A percentile compares a stretch with the other conserved stretches of the same genome.
Conservation (phyloP, 2,797 vertebrate genomes). For the Protonibea diacanthus region DNA sequence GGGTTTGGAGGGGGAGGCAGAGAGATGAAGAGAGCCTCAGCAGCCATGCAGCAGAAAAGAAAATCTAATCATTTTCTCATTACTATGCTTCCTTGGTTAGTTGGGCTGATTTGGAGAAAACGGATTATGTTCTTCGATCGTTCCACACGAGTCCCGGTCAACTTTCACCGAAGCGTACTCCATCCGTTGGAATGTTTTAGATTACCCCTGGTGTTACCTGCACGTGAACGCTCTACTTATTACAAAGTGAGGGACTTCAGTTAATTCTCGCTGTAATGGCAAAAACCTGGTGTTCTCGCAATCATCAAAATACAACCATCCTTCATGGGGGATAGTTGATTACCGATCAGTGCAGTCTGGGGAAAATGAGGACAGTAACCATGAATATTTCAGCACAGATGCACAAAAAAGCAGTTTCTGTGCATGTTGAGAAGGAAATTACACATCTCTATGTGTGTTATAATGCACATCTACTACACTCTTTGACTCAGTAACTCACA, state of each 20-base stretch:
- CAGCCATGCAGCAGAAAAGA: conserved; percentile 58
- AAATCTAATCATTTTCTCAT: conserved; percentile 78
- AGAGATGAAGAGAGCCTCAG: conserved; percentile 44
- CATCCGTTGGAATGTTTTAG: conserved; percentile 27
- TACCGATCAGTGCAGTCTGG: conserved; percentile 18
- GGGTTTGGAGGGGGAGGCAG: background rate
- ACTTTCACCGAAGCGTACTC: conserved; percentile 26
- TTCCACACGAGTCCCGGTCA: conserved; percentile 37
- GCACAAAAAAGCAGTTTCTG: conserved; percentile 9
- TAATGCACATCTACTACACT: background rate
- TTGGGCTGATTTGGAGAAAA: conserved; percentile 73
- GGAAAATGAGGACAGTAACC: conserved; percentile 23
- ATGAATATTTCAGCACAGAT: conserved; percentile 30
- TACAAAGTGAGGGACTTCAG: conserved; percentile 14
- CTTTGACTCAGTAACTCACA: background rate
- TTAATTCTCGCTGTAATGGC: conserved; percentile 38
- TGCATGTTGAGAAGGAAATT: conserved; percentile 9
- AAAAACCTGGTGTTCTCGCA: conserved; percentile 16
- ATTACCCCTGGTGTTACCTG: conserved; percentile 35
- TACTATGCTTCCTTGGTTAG: conserved; percentile 70
- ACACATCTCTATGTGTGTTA: background rate
- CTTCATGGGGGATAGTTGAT: conserved; percentile 38
- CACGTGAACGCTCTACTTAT: background rate
- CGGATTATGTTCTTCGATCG: conserved; percentile 70
- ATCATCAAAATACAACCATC: conserved; percentile 16